Percentiles rank a stretch among this genome's conserved stretches.
Conservation (phyloP, 2,797 vertebrate species). For the Oryzias dopingdopingensis region DNA sequence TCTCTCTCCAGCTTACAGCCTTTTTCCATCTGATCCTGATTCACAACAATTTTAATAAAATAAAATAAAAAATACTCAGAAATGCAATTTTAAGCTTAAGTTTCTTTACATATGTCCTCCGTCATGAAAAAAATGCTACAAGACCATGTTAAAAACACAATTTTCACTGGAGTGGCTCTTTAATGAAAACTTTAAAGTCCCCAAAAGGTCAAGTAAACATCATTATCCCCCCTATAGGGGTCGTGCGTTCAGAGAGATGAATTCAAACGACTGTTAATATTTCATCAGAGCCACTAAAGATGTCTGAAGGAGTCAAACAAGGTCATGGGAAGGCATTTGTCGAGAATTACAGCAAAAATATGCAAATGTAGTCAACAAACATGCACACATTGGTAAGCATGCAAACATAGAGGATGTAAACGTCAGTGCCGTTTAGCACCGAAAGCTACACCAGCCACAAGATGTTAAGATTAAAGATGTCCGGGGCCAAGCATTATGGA, state of each 20-base stretch:
- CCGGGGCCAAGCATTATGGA: constrained; percentile 65
- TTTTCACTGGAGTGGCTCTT: neutral
- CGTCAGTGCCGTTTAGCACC: constrained; percentile 52
- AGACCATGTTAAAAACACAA: too few relatives aligned
- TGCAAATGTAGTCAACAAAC: constrained; percentile 23
- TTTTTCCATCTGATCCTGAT: too few relatives aligned
- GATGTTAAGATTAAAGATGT: constrained; percentile 64
- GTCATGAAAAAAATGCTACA: too few relatives aligned
- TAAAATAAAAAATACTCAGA: too few relatives aligned
- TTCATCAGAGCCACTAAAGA: constrained; percentile 39
- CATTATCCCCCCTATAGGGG: neutral
- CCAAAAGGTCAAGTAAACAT: constrained; percentile 32
- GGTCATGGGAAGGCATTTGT: constrained; percentile 39
- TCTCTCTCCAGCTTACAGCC: too few relatives aligned
- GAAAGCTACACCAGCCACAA: constrained; percentile 64
- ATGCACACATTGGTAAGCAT: constrained; percentile 13
- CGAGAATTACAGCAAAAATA: constrained; percentile 37
- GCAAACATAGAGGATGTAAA: constrained; percentile 14
- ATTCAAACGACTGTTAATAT: constrained; percentile 19
- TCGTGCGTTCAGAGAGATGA: constrained; percentile 2
- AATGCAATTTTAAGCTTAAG: too few relatives aligned
- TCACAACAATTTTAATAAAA: too few relatives aligned
- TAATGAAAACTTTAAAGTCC: constrained; percentile 42
- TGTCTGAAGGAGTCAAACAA: constrained; percentile 29
- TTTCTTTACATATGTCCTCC: too few relatives aligned